phyloP scores from a whole-genome alignment of 1,140 invertebrate genomes.

The Venturia canescens region DNA sequence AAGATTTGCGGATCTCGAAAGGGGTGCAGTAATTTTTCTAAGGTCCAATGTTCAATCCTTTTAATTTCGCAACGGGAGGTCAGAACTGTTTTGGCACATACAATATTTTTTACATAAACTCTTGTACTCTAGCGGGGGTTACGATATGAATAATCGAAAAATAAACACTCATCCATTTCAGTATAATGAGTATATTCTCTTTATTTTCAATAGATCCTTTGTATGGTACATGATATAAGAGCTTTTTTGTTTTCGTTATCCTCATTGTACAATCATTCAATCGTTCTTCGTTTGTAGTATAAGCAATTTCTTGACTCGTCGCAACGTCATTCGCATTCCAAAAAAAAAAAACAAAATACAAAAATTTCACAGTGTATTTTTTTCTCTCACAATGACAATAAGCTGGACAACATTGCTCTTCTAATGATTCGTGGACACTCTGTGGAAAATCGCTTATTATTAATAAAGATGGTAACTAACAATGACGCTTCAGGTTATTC shows the following conservation, averaged over 20 bases:
- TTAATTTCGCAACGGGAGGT: too few species aligned
- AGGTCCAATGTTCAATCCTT: too few species aligned
- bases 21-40: too few species aligned
- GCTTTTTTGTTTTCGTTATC: constrained; percentile 29
- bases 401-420: background rate
- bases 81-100: background rate
- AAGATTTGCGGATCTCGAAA: too few species aligned
- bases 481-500: background rate
- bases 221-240: constrained; percentile 51
- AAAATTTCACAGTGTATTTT: background rate
- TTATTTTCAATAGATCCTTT: constrained; percentile 51
- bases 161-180: background rate
- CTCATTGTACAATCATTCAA: constrained; percentile 46
- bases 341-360: constrained; percentile 3
- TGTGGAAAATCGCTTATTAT: constrained; percentile 1
- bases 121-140: background rate
- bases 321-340: background rate
- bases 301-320: constrained; percentile 33
- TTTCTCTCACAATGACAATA: background rate
- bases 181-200: constrained; percentile 48
- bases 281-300: constrained; percentile 25
- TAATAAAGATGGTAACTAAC: constrained; percentile 2
- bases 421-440: constrained; percentile 7
- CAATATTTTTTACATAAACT: constrained; percentile 15
- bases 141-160: background rate